Percentiles rank a stretch among this genome's conserved stretches.
These are phyloP conservation scores for Ardeotis arabs DNA, from an alignment of 2,113 vertebrate species.

Conservation along the genomic window DNA sequence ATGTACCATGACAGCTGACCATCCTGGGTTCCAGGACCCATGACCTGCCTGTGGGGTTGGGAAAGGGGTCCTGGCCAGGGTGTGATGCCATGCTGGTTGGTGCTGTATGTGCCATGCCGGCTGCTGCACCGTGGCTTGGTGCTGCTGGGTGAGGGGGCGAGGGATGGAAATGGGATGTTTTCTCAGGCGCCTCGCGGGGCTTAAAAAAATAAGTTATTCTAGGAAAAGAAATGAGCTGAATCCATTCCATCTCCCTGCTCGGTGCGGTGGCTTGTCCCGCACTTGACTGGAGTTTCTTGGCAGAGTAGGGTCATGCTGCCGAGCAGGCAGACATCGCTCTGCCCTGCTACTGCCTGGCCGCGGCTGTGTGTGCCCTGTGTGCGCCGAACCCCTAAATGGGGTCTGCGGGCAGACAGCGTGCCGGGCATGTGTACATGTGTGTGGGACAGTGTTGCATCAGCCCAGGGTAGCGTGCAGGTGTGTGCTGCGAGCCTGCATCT, in stretches of 20 bases:
- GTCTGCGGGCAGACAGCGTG: background rate
- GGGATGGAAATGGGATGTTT: conserved; percentile 28
- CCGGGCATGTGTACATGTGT: rapidly evolving
- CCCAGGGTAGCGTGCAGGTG: rapidly evolving
- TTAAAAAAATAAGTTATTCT: conserved; percentile 38
- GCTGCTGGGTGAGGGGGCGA: background rate
- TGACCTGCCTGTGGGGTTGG: background rate
- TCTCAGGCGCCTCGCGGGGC: background rate
- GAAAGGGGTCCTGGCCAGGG: background rate
- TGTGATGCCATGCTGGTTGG: rapidly evolving
- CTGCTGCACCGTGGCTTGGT: background rate
- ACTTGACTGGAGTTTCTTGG: background rate
- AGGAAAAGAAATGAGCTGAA: conserved; percentile 26
- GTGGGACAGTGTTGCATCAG: background rate
- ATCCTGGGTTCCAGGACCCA: background rate
- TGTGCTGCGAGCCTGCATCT: background rate
- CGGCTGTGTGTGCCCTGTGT: rapidly evolving
- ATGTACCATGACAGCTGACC: background rate
- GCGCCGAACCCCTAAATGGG: rapidly evolving
- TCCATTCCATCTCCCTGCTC: background rate
- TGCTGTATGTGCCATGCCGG: background rate
- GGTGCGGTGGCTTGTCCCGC: background rate
- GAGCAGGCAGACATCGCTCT: background rate
- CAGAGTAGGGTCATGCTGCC: rapidly evolving
- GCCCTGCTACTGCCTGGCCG: rapidly evolving